A percentile compares a stretch with the other conserved stretches of the same genome.
These are phyloP conservation scores for Urocyon cinereoargenteus DNA, from an alignment of 2,797 vertebrate species.

Conservation along the genomic window DNA sequence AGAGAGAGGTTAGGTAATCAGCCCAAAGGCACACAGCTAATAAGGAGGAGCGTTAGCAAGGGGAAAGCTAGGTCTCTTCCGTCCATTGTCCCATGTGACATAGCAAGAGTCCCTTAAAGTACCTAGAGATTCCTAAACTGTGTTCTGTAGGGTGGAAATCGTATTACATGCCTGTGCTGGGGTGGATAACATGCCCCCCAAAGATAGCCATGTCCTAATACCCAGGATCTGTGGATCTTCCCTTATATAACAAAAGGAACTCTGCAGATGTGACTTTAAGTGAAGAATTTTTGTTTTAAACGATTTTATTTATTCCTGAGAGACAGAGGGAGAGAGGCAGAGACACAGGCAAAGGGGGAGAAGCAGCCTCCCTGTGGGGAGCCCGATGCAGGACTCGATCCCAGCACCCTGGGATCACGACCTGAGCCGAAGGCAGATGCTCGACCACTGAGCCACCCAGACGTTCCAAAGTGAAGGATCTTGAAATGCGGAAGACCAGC, in stretches of 20 bases:
- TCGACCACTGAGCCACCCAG: no score
- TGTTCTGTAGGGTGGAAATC: background rate
- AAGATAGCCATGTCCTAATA: background rate
- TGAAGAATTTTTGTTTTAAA: no score
- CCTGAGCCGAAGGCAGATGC: no score
- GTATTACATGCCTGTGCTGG: accelerated
- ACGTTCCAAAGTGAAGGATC: background rate
- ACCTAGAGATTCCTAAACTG: background rate
- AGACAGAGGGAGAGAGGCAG: no score
- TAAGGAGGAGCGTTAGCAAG: accelerated
- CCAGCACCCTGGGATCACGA: no score
- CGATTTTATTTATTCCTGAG: no score
- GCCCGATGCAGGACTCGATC: no score
- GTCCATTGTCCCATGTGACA: background rate
- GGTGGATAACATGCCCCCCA: no score
- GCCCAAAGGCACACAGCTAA: background rate
- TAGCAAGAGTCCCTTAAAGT: background rate
- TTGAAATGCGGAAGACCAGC: background rate
- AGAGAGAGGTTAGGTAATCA: background rate
- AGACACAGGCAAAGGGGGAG: no score
- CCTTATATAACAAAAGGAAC: background rate
- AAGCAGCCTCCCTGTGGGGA: no score
- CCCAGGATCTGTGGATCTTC: no score
- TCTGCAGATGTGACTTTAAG: background rate
- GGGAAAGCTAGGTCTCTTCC: background rate